These are phyloP conservation scores for Zosterops borbonicus DNA, from an alignment of 2,113 vertebrate genomes.

Conservation along the genomic window DNA sequence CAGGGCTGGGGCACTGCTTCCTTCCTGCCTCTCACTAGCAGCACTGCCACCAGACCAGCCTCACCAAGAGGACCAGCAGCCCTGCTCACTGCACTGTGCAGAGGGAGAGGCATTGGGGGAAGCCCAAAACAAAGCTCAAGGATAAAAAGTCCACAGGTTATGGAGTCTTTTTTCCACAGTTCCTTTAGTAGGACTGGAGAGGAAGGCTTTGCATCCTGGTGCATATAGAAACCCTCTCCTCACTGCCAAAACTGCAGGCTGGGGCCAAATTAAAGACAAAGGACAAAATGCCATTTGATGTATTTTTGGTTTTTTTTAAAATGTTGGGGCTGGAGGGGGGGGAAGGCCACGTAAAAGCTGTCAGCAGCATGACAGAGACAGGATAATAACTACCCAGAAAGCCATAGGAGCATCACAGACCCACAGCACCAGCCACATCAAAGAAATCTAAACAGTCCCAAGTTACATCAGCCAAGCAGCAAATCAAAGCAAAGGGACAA, in stretches of 20 bases:
- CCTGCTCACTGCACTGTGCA: no score
- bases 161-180: neutral
- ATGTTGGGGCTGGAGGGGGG: neutral
- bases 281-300: neutral
- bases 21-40: neutral
- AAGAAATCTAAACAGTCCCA: neutral
- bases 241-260: neutral
- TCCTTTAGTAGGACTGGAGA: neutral
- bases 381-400: neutral
- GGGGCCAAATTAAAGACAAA: neutral
- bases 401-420: neutral
- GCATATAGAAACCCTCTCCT: neutral
- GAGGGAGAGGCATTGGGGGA: neutral
- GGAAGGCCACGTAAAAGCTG: neutral
- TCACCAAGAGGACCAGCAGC: neutral
- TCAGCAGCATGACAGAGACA: neutral
- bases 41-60: neutral
- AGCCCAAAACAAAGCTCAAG: neutral
- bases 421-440: conserved; percentile 2
- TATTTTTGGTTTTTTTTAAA: conserved; percentile 13
- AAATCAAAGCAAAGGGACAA: neutral
- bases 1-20: neutral
- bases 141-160: neutral
- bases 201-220: neutral
- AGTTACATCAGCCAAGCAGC: neutral